A percentile compares a stretch with the other conserved stretches of the same genome.
phyloP scores from a whole-genome alignment of 1,140 invertebrate genomes.

The Drosophila orosa region DNA sequence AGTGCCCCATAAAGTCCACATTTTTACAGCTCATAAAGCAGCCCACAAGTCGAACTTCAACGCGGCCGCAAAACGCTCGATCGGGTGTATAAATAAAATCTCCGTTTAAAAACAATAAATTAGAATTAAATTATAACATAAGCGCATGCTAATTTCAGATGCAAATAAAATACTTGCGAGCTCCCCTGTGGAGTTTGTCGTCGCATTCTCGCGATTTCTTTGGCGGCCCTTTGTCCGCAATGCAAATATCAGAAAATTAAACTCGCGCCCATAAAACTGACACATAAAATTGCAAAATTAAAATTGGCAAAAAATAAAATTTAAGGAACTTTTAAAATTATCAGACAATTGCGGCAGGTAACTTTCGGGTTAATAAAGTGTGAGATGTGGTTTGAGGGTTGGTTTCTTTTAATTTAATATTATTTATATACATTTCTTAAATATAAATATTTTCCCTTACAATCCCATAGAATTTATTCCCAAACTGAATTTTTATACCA shows the following conservation, averaged over 20 bases:
- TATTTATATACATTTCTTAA: not conserved
- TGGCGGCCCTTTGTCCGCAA: slow-evolving; percentile 45
- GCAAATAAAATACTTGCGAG: slow-evolving; percentile 26
- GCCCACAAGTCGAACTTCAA: slow-evolving; percentile 65
- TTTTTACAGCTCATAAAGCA: slow-evolving; percentile 83
- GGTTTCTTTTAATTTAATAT: not conserved
- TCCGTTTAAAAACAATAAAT: slow-evolving; percentile 79
- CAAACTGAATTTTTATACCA: not conserved
- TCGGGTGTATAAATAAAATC: slow-evolving; percentile 57
- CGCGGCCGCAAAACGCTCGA: slow-evolving; percentile 60
- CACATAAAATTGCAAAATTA: slow-evolving; percentile 45
- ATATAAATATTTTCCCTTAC: not conserved
- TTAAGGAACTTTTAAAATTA: slow-evolving; percentile 15
- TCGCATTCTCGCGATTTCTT: slow-evolving; percentile 49
- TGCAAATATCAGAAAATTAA: slow-evolving; percentile 65
- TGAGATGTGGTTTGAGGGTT: not conserved
- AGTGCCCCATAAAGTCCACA: slow-evolving; percentile 71
- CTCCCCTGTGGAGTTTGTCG: slow-evolving; percentile 69
- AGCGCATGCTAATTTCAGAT: slow-evolving; percentile 71
- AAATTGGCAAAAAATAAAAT: slow-evolving; percentile 45
- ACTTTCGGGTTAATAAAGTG: slow-evolving; percentile 5
- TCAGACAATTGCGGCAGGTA: not conserved
- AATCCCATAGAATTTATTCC: not conserved
- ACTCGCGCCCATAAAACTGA: slow-evolving; percentile 58
- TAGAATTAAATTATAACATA: slow-evolving; percentile 83